Conservation (phyloP, 2,113 vertebrate species). For the Naja naja region DNA sequence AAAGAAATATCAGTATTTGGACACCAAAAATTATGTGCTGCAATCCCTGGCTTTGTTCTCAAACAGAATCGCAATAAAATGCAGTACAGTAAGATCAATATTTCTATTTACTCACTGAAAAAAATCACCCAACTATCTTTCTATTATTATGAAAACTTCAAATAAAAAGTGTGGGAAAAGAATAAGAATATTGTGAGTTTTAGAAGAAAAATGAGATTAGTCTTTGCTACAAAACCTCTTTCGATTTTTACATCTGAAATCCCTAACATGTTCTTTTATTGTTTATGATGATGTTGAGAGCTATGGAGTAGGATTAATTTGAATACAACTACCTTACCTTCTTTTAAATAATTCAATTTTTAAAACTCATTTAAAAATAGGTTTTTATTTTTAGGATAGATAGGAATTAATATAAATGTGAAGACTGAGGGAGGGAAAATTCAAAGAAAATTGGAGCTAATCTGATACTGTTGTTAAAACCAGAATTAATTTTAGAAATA, state of each 20-base stretch:
- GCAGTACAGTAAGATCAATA: conserved; percentile 3
- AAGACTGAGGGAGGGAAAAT: too few relatives aligned
- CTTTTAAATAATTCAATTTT: background rate
- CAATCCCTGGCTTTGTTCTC: background rate
- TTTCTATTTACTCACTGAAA: conserved; percentile 20
- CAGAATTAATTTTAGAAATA: background rate
- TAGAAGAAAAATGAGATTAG: conserved; percentile 31
- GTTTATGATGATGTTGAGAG: background rate
- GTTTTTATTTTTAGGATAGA: background rate
- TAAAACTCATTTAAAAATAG: background rate
- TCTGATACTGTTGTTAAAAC: background rate
- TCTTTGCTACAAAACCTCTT: conserved; percentile 24
- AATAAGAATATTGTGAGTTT: conserved; percentile 17
- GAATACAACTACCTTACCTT: background rate
- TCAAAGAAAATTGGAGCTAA: background rate
- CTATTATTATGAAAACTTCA: conserved; percentile 16
- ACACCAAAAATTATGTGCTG: background rate
- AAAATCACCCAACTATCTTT: background rate
- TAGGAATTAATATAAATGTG: background rate
- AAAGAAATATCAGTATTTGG: conserved; percentile 17
- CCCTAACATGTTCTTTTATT: conserved; percentile 22
- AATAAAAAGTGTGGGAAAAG: conserved; percentile 26
- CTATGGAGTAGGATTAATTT: background rate
- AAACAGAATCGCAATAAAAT: background rate
- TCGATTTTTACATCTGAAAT: conserved; percentile 16